A percentile compares a stretch with the other conserved stretches of the same genome.
phyloP scores from a whole-genome alignment of 2,888 invertebrate species.

The Ametastegia equiseti region DNA sequence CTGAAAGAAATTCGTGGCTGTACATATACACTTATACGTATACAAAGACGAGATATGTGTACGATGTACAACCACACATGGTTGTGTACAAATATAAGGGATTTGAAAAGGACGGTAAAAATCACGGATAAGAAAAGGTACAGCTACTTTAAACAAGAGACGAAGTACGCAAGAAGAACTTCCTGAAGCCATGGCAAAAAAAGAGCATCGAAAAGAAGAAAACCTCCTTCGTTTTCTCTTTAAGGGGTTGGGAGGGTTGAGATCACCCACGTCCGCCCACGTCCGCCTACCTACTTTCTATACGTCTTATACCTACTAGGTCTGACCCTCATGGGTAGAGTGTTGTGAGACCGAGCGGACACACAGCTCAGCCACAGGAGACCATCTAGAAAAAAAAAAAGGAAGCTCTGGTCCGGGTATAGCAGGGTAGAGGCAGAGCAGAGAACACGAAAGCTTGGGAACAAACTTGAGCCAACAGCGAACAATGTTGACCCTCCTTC shows the following conservation, averaged over 20 bases:
- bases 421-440: too few relatives aligned
- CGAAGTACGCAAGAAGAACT: constrained; percentile 14
- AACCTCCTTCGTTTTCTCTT: background rate
- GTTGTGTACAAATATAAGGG: background rate
- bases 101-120: constrained; percentile 5
- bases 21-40: background rate
- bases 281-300: too few relatives aligned
- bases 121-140: constrained; percentile 18
- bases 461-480: constrained; percentile 40
- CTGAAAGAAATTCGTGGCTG: too few relatives aligned
- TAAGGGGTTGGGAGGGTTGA: background rate
- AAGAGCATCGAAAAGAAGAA: background rate
- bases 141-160: constrained; percentile 18
- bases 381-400: background rate
- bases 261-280: constrained; percentile 11
- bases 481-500: constrained; percentile 44
- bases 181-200: background rate
- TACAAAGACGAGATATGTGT: background rate
- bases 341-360: constrained; percentile 17
- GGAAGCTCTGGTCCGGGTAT: too few relatives aligned
- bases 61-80: background rate
- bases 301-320: too few relatives aligned
- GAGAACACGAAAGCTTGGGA: background rate
- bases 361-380: constrained; percentile 38
- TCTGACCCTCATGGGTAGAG: constrained; percentile 13